phyloP scores from a whole-genome alignment of 2,888 invertebrate species.

The Sylvicola fuscatus region DNA sequence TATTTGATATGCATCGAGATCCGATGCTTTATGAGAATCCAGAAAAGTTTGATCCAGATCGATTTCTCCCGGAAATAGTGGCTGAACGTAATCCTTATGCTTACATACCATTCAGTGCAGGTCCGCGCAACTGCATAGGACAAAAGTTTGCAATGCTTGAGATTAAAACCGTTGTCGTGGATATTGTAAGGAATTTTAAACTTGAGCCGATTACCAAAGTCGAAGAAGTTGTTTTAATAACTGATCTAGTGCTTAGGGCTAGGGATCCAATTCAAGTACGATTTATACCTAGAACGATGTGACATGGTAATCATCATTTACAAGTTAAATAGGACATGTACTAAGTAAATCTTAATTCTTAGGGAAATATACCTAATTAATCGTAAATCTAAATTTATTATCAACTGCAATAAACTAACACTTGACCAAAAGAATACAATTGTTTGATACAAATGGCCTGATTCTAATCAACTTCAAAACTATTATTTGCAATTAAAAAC shows the following conservation, averaged over 20 bases:
- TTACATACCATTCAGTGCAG: conserved; percentile 46
- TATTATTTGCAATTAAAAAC: no score
- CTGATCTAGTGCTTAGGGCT: conserved; percentile 28
- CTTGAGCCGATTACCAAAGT: conserved; percentile 28
- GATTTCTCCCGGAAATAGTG: conserved; percentile 40
- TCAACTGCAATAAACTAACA: no score
- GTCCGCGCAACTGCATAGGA: conserved; percentile 48
- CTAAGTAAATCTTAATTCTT: no score
- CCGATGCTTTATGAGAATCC: conserved; percentile 43
- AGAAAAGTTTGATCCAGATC: conserved; percentile 30
- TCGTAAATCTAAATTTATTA: no score
- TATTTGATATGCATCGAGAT: conserved; percentile 43
- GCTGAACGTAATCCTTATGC: conserved; percentile 35
- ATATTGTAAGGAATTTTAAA: conserved; percentile 30
- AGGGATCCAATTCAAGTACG: no score
- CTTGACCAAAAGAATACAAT: no score
- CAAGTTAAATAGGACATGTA: no score
- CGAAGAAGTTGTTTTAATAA: conserved; percentile 23
- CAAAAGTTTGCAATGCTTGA: conserved; percentile 45
- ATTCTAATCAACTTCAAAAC: no score
- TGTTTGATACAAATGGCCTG: no score
- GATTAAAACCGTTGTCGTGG: conserved; percentile 33
- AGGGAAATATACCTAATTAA: no score
- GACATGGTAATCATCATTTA: no score
- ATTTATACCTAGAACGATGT: no score